Base-by-base conservation (phyloP, 2,888 invertebrate species). In the Pristionchus entomophagus region DNA sequence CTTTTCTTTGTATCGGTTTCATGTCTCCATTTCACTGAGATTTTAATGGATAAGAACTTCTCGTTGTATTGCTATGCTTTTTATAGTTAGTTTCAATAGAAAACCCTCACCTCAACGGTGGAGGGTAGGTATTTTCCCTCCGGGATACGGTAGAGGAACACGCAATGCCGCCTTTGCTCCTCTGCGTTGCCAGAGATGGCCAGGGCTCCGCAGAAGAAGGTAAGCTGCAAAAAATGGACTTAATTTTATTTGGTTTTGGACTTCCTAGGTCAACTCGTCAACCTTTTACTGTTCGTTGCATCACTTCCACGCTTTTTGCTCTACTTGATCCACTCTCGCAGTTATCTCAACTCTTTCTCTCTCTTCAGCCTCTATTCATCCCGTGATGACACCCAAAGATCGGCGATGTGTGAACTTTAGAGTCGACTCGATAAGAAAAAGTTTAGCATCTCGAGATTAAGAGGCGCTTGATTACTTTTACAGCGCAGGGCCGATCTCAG, bases 181-280 rank as follows among this genome's bases (percentile, higher is more conserved):
- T 98, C 97, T 91, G 96, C 96, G 93, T 97, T 97, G 59, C 97
- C 97, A 80, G 97, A 96, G 89, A 97, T 95, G 19, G 97, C 97
- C 92, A 97, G 96, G 93, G 97, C 97, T 19, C 96, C 97, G 82
- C 97, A 96, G 94, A 97, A 97, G 95, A 97, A 97, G 41, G 97
- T 97, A 87, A 97, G 94, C 94, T 93, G 88, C 49, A 65, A 81
- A 77, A 84, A 32, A 22, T 56, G 5, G 10, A 22, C 22, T n/a
- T n/a, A 56, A 14, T 56, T 56, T 10, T 22, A 22, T 56, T 22
- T 56, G 8, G n/a, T 56, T 22, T 56, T n/a, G 10, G 45, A 45
- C 6, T n/a, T 56, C 56, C 6, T 56, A 14, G 5, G 56, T 56
- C 56, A n/a, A 56, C 56, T 22, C 56, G 8, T 14, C 56, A 56